Evolutionary conservation across 2,113 vertebrate species (phyloP), one percentile per base, ranked within the genome.

Genomic region (Delphinus delphis): DNA sequence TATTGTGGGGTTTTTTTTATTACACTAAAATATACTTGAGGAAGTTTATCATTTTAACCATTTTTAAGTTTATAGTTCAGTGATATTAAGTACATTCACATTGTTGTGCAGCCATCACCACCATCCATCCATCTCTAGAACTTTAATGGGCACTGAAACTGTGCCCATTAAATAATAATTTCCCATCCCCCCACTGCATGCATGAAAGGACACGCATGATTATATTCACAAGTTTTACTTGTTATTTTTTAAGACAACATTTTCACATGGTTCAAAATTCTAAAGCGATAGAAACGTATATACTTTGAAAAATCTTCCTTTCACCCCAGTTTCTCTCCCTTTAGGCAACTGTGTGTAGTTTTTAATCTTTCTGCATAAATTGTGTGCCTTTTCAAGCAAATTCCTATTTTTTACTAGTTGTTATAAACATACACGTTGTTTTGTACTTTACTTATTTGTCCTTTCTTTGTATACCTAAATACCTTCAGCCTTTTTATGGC

Each of bases 251-350:
- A 44, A 62, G 60, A 67, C 20, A 70, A 5, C 74, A 65, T 82
- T 96, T 95, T 74, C 33, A 60, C 36, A 53, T 47, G 9, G 4
- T 87, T 84, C 44, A 87, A 73, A 95, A 63, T 97, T 70, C 50
- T 63, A 74, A 87, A 82, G 13, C 55, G 65, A 17, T 33, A 50
- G 2, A 85, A 77, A 26, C 60, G 0, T 60, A 50, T 79, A 36
- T 58, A 68, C 28, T 58, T 53, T 73, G 38, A 79, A 80, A 96
- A 94, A 71, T 79, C 31, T 84, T 13, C 8, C 44, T 62, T 95
- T 93, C 9, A 68, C 62, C 17, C 71, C 65, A 76, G 5, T 86
- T 91, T 47, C 13, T 20, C 41, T 96, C 15, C 55, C 20, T 63
- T 58, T 38, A 76, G 23, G 36, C 26, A 92, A n/a, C 18, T 33